These are phyloP conservation scores for Myotis planiceps DNA, from an alignment of 2,797 vertebrate genomes.

Conservation along the genomic window DNA sequence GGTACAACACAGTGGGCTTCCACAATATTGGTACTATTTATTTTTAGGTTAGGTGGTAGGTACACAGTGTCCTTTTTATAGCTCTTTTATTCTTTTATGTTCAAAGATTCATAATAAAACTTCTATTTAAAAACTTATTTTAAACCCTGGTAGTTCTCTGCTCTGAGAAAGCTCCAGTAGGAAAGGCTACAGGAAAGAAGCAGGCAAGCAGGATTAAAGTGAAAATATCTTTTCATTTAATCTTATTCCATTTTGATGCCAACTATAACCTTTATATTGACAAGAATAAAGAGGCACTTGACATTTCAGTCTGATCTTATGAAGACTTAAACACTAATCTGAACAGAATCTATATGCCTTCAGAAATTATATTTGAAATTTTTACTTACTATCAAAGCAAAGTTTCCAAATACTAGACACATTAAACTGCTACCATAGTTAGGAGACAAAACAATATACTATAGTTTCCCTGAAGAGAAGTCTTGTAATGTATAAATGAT, in stretches of 20 bases:
- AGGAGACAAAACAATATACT: conserved; percentile 51
- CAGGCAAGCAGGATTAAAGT: conserved; percentile 43
- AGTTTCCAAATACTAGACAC: conserved; percentile 44
- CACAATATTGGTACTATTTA: conserved; percentile 21
- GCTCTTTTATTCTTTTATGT: conserved; percentile 49
- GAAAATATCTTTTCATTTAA: conserved; percentile 47
- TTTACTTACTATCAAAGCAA: conserved; percentile 59
- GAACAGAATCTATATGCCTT: background rate
- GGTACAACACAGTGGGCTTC: background rate
- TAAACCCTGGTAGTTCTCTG: conserved; percentile 21
- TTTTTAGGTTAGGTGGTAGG: conserved; percentile 32
- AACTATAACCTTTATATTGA: conserved; percentile 44
- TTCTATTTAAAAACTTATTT: background rate
- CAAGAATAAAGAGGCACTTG: conserved; percentile 39
- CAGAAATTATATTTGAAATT: conserved; percentile 43
- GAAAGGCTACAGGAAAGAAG: conserved; percentile 37
- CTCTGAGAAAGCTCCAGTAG: conserved; percentile 46
- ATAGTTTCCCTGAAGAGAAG: conserved; percentile 44
- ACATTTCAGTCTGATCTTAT: conserved; percentile 51
- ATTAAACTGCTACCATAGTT: conserved; percentile 34
- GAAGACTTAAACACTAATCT: conserved; percentile 48
- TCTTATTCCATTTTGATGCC: conserved; percentile 54
- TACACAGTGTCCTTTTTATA: background rate
- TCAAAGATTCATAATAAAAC: conserved; percentile 51
- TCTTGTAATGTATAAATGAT: conserved; percentile 34